Conservation (phyloP, 2,797 vertebrate species). For the Hipposideros larvatus region DNA sequence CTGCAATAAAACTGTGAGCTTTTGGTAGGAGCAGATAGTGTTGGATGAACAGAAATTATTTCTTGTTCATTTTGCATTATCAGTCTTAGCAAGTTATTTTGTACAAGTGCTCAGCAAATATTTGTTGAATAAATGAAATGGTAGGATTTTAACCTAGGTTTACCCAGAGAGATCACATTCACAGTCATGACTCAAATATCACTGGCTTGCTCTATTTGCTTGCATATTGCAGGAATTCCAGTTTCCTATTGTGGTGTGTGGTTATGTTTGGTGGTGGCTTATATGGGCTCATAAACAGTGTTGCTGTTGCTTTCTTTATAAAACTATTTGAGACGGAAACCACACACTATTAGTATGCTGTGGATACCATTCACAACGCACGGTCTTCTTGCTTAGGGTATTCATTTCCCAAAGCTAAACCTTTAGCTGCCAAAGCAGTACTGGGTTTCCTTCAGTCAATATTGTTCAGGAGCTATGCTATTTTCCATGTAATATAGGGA, state of each 20-base stretch:
- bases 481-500: neutral
- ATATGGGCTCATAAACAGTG: neutral
- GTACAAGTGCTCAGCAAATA: neutral
- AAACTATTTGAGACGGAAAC: neutral
- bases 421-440: neutral
- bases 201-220: neutral
- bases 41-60: neutral
- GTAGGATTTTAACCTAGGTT: slow-evolving; percentile 25
- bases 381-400: neutral
- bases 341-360: neutral
- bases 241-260: neutral
- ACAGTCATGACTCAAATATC: neutral
- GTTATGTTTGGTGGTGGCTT: neutral
- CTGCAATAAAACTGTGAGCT: neutral
- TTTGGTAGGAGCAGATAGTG: neutral
- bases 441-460: neutral
- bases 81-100: neutral
- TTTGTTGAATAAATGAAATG: slow-evolving; percentile 1
- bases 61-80: neutral
- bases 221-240: neutral
- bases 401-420: neutral
- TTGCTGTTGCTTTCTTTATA: neutral
- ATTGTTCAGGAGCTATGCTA: neutral
- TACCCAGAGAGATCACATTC: neutral
- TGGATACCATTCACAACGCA: neutral